Conservation (phyloP, 2,888 invertebrate species). For the Seira musarum region DNA sequence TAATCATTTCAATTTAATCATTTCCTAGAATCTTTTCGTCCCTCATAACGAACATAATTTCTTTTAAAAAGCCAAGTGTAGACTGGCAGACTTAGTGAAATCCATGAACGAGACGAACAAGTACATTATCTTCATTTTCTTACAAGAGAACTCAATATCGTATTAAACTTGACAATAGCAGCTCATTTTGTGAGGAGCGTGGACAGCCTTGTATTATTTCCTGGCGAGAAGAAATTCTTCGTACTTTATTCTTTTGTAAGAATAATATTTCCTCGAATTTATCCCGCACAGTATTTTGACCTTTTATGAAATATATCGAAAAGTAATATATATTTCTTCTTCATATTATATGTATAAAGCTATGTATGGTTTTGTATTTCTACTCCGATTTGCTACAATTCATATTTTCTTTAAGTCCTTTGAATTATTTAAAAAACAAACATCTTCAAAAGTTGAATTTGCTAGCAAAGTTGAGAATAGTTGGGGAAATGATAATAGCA, state of each 20-base stretch:
- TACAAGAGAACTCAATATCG: constrained; percentile 18
- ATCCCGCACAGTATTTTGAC: constrained; percentile 55
- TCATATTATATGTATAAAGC: no score
- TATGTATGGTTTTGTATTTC: no score
- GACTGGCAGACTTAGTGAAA: neutral
- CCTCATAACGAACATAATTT: constrained; percentile 4
- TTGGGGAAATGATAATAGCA: no score
- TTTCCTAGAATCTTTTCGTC: constrained; percentile 53
- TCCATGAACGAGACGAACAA: neutral
- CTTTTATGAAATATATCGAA: constrained; percentile 49
- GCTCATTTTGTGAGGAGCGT: constrained; percentile 48
- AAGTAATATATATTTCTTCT: no score
- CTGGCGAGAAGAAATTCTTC: constrained; percentile 10
- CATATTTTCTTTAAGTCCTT: no score
- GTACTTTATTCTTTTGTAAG: constrained; percentile 33
- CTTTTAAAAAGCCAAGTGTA: neutral
- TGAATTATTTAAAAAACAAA: no score
- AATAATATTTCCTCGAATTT: constrained; percentile 54
- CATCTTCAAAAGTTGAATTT: no score
- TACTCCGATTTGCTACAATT: no score
- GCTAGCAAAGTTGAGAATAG: no score
- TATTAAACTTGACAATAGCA: constrained; percentile 52
- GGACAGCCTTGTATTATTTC: constrained; percentile 42
- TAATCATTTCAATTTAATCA: constrained; percentile 52
- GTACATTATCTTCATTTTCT: neutral